These are phyloP conservation scores for Diarsia brunnea DNA, from an alignment of 2,888 invertebrate genomes.

Conservation along the genomic window DNA sequence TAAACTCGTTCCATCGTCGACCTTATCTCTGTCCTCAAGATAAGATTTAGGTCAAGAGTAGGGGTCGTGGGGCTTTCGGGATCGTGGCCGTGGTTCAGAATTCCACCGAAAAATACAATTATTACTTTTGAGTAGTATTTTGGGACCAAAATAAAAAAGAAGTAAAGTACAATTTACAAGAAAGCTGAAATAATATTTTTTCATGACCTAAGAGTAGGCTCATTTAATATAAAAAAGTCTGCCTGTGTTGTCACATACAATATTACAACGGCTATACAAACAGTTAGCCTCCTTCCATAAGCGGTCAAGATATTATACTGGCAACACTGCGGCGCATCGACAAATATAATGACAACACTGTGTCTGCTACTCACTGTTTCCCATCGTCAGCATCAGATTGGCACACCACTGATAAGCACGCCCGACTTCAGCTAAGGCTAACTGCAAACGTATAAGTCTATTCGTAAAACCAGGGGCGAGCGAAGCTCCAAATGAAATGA, in stretches of 20 bases:
- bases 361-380: conserved; percentile 35
- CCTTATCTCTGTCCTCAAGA: too few relatives aligned
- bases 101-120: too few relatives aligned
- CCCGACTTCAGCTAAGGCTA: conserved; percentile 20
- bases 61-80: too few relatives aligned
- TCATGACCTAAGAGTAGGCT: too few relatives aligned
- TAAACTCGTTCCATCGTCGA: too few relatives aligned
- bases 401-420: conserved; percentile 69
- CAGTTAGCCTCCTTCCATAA: not conserved
- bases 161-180: too few relatives aligned
- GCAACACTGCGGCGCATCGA: not conserved
- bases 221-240: not conserved
- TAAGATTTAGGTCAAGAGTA: too few relatives aligned
- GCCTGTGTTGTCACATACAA: not conserved
- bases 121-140: too few relatives aligned
- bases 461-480: not conserved
- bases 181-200: too few relatives aligned
- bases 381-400: conserved; percentile 65
- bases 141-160: too few relatives aligned
- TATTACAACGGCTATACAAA: not conserved
- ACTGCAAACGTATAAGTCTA: conserved; percentile 31
- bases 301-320: not conserved
- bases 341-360: conserved; percentile 12
- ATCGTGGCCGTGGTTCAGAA: too few relatives aligned
- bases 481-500: not conserved